Percentiles rank a stretch among this genome's conserved stretches.
Evolutionary conservation across 2,797 vertebrate species (phyloP).

Genomic region (Mus caroli): DNA sequence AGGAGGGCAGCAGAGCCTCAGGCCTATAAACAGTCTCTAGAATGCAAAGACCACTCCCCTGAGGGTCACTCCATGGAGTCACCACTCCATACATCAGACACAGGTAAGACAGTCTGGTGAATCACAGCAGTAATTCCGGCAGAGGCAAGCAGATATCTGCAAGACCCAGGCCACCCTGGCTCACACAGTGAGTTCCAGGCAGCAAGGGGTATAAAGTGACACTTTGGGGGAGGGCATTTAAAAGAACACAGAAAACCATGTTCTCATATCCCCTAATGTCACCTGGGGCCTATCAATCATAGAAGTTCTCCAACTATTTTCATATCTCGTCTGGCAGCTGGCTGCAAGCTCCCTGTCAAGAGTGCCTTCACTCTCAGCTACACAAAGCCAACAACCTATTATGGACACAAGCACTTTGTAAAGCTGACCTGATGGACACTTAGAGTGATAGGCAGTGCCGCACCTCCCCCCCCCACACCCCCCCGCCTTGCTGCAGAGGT

Average conservation of each 20-base stretch:
- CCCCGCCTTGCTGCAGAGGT: not conserved
- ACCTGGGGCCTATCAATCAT: no score
- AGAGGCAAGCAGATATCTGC: not conserved
- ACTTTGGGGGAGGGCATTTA: not conserved
- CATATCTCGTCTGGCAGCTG: not conserved
- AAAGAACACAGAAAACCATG: not conserved
- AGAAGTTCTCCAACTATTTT: not conserved
- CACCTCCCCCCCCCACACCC: no score
- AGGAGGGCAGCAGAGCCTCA: no score
- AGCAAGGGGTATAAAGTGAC: not conserved
- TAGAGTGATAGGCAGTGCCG: not conserved
- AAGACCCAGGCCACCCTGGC: not conserved
- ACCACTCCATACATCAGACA: not conserved
- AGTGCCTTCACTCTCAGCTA: not conserved
- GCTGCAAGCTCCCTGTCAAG: not conserved
- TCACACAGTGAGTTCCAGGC: not conserved
- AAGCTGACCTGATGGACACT: not conserved
- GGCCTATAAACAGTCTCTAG: not conserved
- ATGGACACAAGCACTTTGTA: rapidly evolving
- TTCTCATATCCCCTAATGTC: not conserved
- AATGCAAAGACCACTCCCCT: no score
- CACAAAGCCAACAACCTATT: not conserved
- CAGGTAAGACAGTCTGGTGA: not conserved
- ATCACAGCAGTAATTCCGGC: not conserved
- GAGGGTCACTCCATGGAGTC: not conserved